Evolutionary conservation across 2,113 vertebrate species (phyloP).

Genomic region (Cisticola juncidis): DNA sequence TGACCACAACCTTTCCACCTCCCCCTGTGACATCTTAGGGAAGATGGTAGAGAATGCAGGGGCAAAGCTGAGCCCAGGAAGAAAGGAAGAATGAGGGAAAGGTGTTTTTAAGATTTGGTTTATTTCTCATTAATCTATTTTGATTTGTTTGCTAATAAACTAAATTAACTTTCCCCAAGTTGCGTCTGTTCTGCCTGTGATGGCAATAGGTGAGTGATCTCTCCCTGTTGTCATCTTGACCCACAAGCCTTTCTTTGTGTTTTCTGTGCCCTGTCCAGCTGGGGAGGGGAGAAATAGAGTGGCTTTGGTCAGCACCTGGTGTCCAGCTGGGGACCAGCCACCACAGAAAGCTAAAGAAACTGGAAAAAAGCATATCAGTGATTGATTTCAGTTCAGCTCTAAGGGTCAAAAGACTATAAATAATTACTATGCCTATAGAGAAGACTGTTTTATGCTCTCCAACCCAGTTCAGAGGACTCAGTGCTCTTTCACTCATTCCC

Average conservation of each 20-base stretch:
- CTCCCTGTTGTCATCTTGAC: neutral
- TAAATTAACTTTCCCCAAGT: neutral
- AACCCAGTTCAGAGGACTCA: neutral
- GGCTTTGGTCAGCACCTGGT: neutral
- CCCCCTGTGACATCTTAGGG: neutral
- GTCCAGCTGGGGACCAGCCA: neutral
- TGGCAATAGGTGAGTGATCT: neutral
- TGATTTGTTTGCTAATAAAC: neutral
- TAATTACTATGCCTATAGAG: neutral
- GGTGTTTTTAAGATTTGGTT: neutral
- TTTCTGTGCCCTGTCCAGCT: neutral
- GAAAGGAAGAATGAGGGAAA: neutral
- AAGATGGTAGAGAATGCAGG: neutral
- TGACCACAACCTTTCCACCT: neutral
- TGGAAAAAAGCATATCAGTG: neutral
- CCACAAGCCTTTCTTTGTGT: neutral
- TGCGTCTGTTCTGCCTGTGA: fast-evolving
- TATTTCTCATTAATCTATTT: neutral
- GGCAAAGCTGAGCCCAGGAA: neutral
- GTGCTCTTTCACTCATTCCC: neutral
- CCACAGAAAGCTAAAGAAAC: neutral
- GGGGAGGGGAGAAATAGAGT: neutral
- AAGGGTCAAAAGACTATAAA: neutral
- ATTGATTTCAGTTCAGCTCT: neutral
- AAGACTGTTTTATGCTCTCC: neutral